Evolutionary conservation across 2,888 invertebrate genomes (phyloP).

Genomic region (Biston betularia): DNA sequence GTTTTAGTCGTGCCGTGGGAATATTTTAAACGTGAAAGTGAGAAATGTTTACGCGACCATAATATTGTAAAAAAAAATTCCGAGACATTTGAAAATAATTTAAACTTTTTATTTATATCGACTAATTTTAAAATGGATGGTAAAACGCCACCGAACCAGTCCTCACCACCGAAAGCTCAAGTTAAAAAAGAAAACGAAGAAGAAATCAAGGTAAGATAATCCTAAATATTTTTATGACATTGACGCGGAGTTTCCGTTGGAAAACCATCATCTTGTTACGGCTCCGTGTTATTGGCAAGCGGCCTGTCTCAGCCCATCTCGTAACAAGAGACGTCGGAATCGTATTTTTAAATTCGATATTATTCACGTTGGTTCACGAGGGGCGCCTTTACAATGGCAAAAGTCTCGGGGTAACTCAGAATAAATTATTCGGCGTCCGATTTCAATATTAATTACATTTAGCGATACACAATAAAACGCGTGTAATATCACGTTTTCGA

Average conservation of each 20-base stretch:
- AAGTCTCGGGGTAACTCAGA: conserved; percentile 69
- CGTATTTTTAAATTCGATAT: conserved; percentile 85
- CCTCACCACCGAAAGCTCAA: conserved; percentile 73
- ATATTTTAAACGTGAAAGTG: conserved; percentile 35
- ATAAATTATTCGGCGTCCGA: conserved; percentile 80
- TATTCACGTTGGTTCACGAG: conserved; percentile 61
- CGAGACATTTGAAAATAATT: conserved; percentile 37
- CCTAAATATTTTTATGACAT: conserved; percentile 59
- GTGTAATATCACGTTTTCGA: conserved; percentile 86
- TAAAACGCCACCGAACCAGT: conserved; percentile 74
- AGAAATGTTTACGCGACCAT: conserved; percentile 77
- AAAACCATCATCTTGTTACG: conserved; percentile 72
- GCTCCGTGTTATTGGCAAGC: conserved; percentile 77
- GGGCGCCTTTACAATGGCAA: conserved; percentile 67
- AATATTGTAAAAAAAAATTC: conserved; percentile 54
- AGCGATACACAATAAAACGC: conserved; percentile 84
- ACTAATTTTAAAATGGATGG: conserved; percentile 74
- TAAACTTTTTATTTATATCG: conserved; percentile 20
- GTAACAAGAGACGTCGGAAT: conserved; percentile 77
- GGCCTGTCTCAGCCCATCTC: conserved; percentile 73
- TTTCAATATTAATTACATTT: conserved; percentile 85
- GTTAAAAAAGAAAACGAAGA: conserved; percentile 91
- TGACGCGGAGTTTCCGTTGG: conserved; percentile 73
- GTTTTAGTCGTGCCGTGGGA: conserved; percentile 44
- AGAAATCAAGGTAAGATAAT: conserved; percentile 89